Evolutionary conservation across 2,113 vertebrate genomes (phyloP).

Genomic region (Chrysochloris asiatica): DNA sequence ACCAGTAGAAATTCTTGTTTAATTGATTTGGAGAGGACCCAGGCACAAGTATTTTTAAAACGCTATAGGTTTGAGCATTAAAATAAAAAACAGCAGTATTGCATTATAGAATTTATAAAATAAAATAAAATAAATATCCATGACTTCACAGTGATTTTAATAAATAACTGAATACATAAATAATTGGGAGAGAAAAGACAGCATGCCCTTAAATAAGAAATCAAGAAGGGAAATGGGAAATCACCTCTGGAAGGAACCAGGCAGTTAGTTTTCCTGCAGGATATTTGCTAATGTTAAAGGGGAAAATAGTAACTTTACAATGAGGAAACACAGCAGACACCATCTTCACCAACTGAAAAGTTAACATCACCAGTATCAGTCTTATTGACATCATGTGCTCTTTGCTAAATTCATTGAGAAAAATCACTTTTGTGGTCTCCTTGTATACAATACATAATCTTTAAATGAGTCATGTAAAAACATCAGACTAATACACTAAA

Average conservation of each 20-base stretch:
- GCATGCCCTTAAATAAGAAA: constrained; percentile 8
- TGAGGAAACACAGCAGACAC: not conserved
- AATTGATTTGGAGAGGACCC: constrained; percentile 11
- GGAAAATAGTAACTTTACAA: not conserved
- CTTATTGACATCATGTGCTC: not conserved
- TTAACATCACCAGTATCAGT: not conserved
- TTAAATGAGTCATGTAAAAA: not conserved
- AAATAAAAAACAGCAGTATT: constrained; percentile 18
- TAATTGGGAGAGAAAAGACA: not conserved
- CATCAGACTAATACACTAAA: too few relatives aligned
- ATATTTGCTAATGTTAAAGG: constrained; percentile 9
- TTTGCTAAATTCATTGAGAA: not conserved
- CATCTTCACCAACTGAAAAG: not conserved
- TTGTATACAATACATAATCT: not conserved
- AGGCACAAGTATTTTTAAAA: constrained; percentile 4
- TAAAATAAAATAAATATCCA: constrained; percentile 50
- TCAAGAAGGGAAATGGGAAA: constrained; percentile 40
- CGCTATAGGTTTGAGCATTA: constrained; percentile 14
- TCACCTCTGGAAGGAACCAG: not conserved
- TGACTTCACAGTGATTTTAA: not conserved
- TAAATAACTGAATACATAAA: constrained; percentile 32
- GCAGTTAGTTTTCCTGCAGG: not conserved
- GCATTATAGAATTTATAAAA: constrained; percentile 7
- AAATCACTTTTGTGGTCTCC: not conserved
- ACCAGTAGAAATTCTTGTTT: not conserved